Percentiles rank a stretch among this genome's conserved stretches.
These are phyloP conservation scores for Hydropsyche betteni DNA, from an alignment of 2,888 invertebrate genomes.

Conservation along the genomic window DNA sequence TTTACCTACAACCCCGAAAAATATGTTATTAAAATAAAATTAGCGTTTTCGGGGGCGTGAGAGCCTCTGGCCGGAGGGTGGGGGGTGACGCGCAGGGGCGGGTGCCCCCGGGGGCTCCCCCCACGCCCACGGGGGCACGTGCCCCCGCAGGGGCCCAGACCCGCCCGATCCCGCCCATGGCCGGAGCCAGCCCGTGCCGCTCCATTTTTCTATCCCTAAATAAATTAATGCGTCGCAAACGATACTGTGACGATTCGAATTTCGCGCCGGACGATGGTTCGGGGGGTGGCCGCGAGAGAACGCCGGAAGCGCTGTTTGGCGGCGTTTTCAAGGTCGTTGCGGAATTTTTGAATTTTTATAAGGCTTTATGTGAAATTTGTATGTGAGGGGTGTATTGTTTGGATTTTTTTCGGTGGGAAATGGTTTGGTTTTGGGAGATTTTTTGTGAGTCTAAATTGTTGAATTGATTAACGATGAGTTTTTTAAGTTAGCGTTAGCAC, in stretches of 20 bases:
- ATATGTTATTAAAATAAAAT: constrained; percentile 34
- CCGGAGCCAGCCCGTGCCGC: constrained; percentile 31
- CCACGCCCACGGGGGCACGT: constrained; percentile 34
- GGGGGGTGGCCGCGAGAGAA: no score
- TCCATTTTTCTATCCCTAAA: constrained; percentile 46
- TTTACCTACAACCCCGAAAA: neutral
- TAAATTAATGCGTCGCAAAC: constrained; percentile 43
- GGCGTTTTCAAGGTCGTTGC: no score
- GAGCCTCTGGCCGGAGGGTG: constrained; percentile 34
- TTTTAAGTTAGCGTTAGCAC: no score
- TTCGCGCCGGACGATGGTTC: neutral
- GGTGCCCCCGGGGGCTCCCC: constrained; percentile 27
- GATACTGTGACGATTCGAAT: constrained; percentile 29
- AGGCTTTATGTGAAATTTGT: no score
- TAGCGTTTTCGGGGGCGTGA: constrained; percentile 25
- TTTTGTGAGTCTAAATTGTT: no score
- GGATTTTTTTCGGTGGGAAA: no score
- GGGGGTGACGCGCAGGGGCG: constrained; percentile 13
- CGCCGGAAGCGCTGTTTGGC: no score
- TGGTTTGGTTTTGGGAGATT: no score
- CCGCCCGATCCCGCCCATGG: constrained; percentile 20
- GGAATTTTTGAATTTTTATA: no score
- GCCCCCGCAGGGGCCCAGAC: constrained; percentile 16
- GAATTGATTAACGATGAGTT: no score
- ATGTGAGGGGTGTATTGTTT: no score